Evolutionary conservation across 2,888 invertebrate genomes (phyloP).

Genomic region (Dynastes hyllus): DNA sequence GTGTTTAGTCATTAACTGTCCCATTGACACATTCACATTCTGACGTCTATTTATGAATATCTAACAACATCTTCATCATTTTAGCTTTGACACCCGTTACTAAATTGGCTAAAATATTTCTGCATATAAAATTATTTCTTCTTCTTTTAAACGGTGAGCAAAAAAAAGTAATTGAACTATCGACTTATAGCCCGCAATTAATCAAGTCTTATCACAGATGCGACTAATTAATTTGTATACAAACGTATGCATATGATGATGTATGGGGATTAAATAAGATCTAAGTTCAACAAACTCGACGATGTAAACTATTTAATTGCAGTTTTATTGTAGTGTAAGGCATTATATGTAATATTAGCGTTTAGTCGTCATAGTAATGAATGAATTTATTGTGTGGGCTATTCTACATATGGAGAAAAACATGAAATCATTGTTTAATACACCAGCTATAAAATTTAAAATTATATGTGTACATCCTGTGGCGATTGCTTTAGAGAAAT

Average conservation of each 20-base stretch:
- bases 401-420: too few species aligned
- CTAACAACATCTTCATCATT: not conserved
- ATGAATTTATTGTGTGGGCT: too few species aligned
- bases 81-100: too few species aligned
- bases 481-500: too few species aligned
- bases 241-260: not conserved
- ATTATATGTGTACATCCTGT: too few species aligned
- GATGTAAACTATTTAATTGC: not conserved
- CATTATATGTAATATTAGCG: not conserved
- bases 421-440: too few species aligned
- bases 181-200: too few species aligned
- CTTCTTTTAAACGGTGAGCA: not conserved
- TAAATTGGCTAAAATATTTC: too few species aligned
- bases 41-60: not conserved
- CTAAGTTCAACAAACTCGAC: constrained; percentile 2
- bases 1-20: not conserved
- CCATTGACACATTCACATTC: not conserved
- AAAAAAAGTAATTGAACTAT: not conserved
- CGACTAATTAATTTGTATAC: not conserved
- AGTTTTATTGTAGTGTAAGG: constrained; percentile 5
- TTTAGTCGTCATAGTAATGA: not conserved
- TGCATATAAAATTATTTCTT: not conserved
- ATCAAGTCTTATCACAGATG: not conserved
- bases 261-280: not conserved
- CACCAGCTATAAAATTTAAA: too few species aligned